Conservation (phyloP, 1,140 invertebrate genomes). For the Leucophenga varia region DNA sequence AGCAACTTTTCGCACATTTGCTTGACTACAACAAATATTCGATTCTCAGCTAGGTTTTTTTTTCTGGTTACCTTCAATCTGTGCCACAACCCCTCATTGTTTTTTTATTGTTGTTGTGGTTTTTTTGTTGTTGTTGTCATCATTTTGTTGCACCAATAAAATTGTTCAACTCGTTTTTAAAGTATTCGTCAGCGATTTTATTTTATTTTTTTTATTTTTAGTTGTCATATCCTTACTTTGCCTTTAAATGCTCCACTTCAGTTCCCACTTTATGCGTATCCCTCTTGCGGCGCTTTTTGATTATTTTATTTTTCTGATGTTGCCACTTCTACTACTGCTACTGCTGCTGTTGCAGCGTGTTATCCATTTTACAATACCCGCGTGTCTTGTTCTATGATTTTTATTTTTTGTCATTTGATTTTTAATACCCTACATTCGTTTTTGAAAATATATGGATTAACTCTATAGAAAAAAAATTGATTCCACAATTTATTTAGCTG, state of each 20-base stretch:
- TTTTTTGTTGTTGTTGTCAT: neutral
- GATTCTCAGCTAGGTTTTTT: neutral
- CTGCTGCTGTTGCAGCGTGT: conserved; percentile 13
- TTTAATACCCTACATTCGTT: neutral
- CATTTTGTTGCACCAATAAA: conserved; percentile 47
- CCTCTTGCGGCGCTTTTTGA: neutral
- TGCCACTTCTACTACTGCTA: neutral
- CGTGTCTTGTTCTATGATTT: conserved; percentile 41
- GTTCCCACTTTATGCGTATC: neutral
- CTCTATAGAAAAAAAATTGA: too few relatives aligned
- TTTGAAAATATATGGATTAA: too few relatives aligned
- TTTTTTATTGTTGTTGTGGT: neutral
- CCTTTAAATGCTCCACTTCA: conserved; percentile 40
- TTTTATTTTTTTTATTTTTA: neutral
- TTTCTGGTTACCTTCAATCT: neutral
- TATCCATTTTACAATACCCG: conserved; percentile 48
- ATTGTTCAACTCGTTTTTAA: conserved; percentile 39
- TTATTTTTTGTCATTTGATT: neutral
- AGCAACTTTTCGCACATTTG: conserved; percentile 22
- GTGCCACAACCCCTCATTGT: conserved; percentile 6
- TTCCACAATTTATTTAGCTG: too few relatives aligned
- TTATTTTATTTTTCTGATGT: too few relatives aligned
- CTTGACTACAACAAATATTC: conserved; percentile 29
- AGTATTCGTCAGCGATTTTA: conserved; percentile 49
- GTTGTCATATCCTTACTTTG: neutral